phyloP scores from a whole-genome alignment of 2,888 invertebrate species.

The Scaptomyza cyrtandrae region DNA sequence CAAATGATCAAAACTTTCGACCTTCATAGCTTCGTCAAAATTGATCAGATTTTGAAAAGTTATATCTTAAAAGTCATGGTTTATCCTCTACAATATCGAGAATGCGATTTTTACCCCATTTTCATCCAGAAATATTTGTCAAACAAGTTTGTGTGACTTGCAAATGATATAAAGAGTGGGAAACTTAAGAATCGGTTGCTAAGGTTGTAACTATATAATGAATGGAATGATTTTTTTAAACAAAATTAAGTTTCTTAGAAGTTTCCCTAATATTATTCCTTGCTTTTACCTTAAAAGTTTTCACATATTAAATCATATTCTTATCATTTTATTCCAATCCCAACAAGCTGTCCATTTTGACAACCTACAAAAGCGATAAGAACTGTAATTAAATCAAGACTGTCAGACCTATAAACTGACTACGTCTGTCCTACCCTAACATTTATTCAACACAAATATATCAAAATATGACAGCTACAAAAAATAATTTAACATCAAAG shows the following conservation, averaged over 20 bases:
- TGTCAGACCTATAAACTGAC: constrained; percentile 27
- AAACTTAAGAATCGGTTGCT: background rate
- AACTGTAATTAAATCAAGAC: constrained; percentile 9
- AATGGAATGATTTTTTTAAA: background rate
- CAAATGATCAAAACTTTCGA: no score
- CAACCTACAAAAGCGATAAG: constrained; percentile 34
- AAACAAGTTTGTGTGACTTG: constrained; percentile 1
- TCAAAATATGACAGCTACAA: constrained; percentile 30
- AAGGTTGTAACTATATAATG: no score
- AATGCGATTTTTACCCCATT: no score
- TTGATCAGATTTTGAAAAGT: no score
- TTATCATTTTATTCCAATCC: background rate
- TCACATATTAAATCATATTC: background rate
- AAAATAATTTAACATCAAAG: constrained; percentile 28
- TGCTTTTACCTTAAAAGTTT: background rate
- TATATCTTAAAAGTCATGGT: no score
- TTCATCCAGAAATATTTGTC: no score
- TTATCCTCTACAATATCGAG: no score
- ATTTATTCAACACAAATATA: constrained; percentile 20
- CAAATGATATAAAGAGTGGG: constrained; percentile 15
- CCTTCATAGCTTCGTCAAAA: no score
- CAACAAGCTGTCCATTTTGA: constrained; percentile 22
- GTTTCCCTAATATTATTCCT: background rate
- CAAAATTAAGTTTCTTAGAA: background rate
- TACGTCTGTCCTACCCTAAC: constrained; percentile 54